Evolutionary conservation across 2,888 invertebrate genomes (phyloP), one percentile per base, ranked within the genome.

Genomic region (Brachylomia viminalis): DNA sequence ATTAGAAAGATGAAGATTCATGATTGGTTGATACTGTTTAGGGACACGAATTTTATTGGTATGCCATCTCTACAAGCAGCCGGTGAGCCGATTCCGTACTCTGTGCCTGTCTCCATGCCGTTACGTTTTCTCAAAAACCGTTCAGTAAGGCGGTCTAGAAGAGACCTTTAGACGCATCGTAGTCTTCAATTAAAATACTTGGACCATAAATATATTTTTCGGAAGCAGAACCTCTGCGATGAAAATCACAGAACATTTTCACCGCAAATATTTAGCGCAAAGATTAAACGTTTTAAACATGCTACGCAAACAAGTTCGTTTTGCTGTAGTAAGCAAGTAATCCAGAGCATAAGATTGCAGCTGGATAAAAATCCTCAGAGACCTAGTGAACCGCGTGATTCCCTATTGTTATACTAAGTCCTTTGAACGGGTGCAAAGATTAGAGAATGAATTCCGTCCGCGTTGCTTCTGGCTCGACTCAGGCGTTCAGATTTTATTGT

Each of bases 401-500:
- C 67, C 67, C 61, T 72, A 76, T 76, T 75, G 75, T 82, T 69
- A 59, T 65, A 69, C 27, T 77, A 77, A 85, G 77, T 76, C 73
- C 54, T 83, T 76, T 62, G 79, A 68, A 52, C 45, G 49, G 70
- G 62, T 64, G 62, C 52, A 61, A 84, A 80, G 73, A 76, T 86
- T 83, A 67, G 66, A 82, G 56, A 73, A 69, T 79, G 64, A 76
- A 83, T 86, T 80, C 76, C n/a, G 72, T 45, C 42, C 64, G 68
- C 64, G 64, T 86, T 76, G 83, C 83, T 74, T 74, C 74, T 73
- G 68, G 65, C 72, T 62, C 56, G 69, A 84, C 20, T 78, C 68
- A 65, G 61, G 68, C 69, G 61, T 68, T 69, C 62, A 81, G 81
- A 80, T 85, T 87, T 86, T 70, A 86, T 86, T 45, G 78, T 75